Conservation (phyloP, 2,888 invertebrate species). For the Acanthosepion pharaonis region DNA sequence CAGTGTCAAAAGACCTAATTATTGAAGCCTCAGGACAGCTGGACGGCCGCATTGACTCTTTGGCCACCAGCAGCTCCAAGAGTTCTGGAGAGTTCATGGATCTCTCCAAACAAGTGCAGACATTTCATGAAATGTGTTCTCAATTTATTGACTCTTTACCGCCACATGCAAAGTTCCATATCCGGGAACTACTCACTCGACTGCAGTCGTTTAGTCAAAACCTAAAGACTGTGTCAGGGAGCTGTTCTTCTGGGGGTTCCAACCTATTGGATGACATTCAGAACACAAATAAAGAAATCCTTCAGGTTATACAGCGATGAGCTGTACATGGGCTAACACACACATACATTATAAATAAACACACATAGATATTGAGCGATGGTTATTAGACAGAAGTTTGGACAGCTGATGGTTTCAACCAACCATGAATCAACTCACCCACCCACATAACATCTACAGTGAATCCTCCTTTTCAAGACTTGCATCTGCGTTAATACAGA, state of each 20-base stretch:
- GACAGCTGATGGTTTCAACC: background rate
- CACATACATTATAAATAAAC: background rate
- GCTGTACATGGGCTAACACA: background rate
- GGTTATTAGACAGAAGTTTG: constrained; percentile 14
- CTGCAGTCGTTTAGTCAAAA: constrained; percentile 66
- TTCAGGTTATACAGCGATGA: constrained; percentile 81
- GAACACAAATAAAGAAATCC: constrained; percentile 65
- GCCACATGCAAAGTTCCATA: constrained; percentile 90
- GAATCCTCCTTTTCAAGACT: background rate
- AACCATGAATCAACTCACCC: background rate
- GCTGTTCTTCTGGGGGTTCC: constrained; percentile 62
- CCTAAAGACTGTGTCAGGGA: constrained; percentile 66
- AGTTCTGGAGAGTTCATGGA: constrained; percentile 83
- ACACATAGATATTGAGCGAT: constrained; percentile 24
- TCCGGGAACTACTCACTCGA: constrained; percentile 78
- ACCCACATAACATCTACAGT: background rate
- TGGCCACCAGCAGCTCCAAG: constrained; percentile 68
- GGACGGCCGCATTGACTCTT: constrained; percentile 64
- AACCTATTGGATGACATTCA: constrained; percentile 66
- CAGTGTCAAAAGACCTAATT: constrained; percentile 63
- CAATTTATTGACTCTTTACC: constrained; percentile 88
- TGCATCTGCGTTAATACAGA: background rate
- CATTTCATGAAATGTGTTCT: constrained; percentile 87
- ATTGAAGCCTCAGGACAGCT: constrained; percentile 63
- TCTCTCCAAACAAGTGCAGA: constrained; percentile 84